Percentiles rank a stretch among this genome's conserved stretches.
These are phyloP conservation scores for Numenius phaeopus DNA, from an alignment of 2,797 vertebrate species.

Conservation along the genomic window DNA sequence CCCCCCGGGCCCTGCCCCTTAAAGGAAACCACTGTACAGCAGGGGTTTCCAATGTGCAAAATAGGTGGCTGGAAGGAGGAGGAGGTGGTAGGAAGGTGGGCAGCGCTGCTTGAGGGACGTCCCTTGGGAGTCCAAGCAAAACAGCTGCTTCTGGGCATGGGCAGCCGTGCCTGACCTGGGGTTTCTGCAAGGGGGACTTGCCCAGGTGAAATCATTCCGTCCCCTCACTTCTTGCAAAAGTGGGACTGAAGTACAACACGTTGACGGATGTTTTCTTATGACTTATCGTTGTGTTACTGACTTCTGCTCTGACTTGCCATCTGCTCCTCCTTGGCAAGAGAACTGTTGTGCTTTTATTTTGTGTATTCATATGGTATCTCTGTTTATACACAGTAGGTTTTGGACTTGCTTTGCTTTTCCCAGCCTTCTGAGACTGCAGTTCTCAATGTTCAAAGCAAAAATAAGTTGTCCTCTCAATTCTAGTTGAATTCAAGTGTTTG, in stretches of 20 bases:
- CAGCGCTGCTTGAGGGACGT: background rate
- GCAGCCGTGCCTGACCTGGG: background rate
- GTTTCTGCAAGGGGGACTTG: conserved; percentile 1
- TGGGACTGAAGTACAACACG: background rate
- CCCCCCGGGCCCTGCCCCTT: background rate
- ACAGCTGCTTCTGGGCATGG: background rate
- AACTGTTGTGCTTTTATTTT: conserved; percentile 36
- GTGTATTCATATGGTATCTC: conserved; percentile 18
- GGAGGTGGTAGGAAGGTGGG: background rate
- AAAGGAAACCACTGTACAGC: background rate
- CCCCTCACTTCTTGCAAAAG: background rate
- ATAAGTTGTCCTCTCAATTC: background rate
- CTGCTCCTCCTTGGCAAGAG: conserved; percentile 47
- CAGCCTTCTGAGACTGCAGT: background rate
- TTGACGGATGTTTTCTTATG: background rate
- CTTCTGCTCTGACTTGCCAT: conserved; percentile 42
- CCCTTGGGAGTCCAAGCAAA: background rate
- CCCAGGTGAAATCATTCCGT: background rate
- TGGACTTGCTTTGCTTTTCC: conserved; percentile 41
- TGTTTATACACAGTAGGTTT: conserved; percentile 36
- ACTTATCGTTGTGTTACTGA: background rate
- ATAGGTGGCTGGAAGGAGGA: background rate
- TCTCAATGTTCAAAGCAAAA: background rate
- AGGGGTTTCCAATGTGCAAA: conserved; percentile 48
- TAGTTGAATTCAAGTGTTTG: background rate